Base-by-base conservation (phyloP, 1,140 invertebrate genomes). In the Achatina immaculata region DNA sequence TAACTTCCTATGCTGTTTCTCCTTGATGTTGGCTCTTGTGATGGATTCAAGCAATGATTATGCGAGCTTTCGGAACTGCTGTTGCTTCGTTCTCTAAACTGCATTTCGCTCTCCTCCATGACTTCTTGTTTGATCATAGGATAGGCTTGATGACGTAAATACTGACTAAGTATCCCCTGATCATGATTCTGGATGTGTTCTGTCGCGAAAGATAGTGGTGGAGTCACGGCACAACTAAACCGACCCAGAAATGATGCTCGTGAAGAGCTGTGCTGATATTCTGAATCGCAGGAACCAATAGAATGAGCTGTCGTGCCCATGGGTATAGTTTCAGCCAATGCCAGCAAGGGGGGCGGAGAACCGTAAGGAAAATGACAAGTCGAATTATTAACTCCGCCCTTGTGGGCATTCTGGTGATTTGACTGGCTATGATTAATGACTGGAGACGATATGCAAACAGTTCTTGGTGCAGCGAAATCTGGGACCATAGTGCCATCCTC, bases 261-360 rank as follows among this genome's bases (percentile, higher is more conserved):
- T 38, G 28, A 4, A 34, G 76, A 51, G 2, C 68, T 16, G n/a
- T n/a, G n/a, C n/a, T n/a, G n/a, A n/a, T n/a, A n/a, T n/a, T n/a
- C n/a, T n/a, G n/a, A n/a, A n/a, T n/a, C n/a, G n/a, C n/a, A n/a
- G 40, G 77, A 45, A 28, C 74, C 55, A 24, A 43, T 0, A 7
- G 77, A 71, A 74, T 36, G 80, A 28, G 74, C 76, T 4, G 48
- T 66, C 68, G 81, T 28, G 28, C 42, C 58, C 34, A 81, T 38
- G 0, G 80, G 71, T 38, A 83, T 21, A 3, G 74, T 58, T 0
- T 79, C 76, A n/a, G 77, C 34, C 21, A 84, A 78, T 24, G 83
- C 79, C 34, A 84, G 81, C n/a, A 84, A 45, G 14, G 83, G 83
- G 1, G 83, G 83, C 9, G 83, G 83, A 1, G 81, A 80, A 4